Percentiles rank a stretch among this genome's conserved stretches.
Evolutionary conservation across 2,888 invertebrate species (phyloP).

Genomic region (Leptinotarsa juncta): DNA sequence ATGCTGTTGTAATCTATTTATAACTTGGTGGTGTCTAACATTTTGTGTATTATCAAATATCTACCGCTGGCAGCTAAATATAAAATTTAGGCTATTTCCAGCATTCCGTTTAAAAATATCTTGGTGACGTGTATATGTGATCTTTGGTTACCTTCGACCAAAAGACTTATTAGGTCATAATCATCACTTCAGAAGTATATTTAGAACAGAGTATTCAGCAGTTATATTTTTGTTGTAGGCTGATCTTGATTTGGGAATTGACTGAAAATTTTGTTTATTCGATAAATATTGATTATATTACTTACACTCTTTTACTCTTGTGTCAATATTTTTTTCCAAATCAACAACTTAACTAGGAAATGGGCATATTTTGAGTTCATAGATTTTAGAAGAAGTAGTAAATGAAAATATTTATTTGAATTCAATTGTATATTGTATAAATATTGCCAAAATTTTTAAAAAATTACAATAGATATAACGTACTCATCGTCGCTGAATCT

Average conservation of each 20-base stretch:
- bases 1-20: slow-evolving; percentile 50
- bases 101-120: slow-evolving; percentile 48
- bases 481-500: slow-evolving; percentile 45
- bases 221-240: slow-evolving; percentile 24
- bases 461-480: slow-evolving; percentile 52
- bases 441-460: slow-evolving; percentile 52
- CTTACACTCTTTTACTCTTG: no score
- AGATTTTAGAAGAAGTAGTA: slow-evolving; percentile 6
- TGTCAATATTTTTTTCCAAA: no score
- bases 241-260: not conserved
- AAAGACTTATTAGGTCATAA: slow-evolving; percentile 51
- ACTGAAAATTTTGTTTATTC: not conserved
- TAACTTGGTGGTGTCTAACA: slow-evolving; percentile 33
- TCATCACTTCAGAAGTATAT: slow-evolving; percentile 40
- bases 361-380: not conserved
- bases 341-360: not conserved
- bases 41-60: not conserved
- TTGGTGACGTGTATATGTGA: slow-evolving; percentile 47
- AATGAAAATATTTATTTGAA: slow-evolving; percentile 34
- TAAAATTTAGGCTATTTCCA: slow-evolving; percentile 50
- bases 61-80: slow-evolving; percentile 4
- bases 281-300: not conserved
- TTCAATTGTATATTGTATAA: slow-evolving; percentile 42
- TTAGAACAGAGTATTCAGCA: slow-evolving; percentile 42
- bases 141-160: slow-evolving; percentile 46